Evolutionary conservation across 1,140 invertebrate genomes (phyloP).

Genomic region (Zelostemma sp.): DNA sequence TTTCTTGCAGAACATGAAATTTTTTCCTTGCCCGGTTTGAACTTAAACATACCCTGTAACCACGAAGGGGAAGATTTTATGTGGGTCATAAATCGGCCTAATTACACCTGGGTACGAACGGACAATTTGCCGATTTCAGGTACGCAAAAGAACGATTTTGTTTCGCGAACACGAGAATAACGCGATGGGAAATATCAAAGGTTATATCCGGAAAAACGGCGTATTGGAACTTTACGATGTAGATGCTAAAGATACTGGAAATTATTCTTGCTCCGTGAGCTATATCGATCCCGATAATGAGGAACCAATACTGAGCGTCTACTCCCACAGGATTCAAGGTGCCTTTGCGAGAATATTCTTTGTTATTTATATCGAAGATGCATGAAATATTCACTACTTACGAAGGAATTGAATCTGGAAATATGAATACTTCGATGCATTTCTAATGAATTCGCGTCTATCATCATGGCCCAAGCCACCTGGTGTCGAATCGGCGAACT

Average conservation of each 20-base stretch:
- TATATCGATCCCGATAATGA: constrained; percentile 61
- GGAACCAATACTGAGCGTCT: constrained; percentile 50
- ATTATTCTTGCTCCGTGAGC: constrained; percentile 59
- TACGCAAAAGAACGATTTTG: no score
- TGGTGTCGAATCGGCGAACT: no score
- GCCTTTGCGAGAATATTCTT: constrained; percentile 23
- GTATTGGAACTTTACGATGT: constrained; percentile 55
- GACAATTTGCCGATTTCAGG: constrained; percentile 52
- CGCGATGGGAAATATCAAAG: no score
- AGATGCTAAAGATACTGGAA: constrained; percentile 55
- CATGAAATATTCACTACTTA: constrained; percentile 4
- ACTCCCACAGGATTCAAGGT: constrained; percentile 55
- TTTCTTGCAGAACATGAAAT: constrained; percentile 51
- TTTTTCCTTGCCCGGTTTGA: constrained; percentile 53
- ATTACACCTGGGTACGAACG: constrained; percentile 56
- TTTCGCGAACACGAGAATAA: no score
- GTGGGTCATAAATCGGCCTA: constrained; percentile 53
- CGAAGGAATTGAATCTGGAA: neutral
- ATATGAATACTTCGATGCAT: no score
- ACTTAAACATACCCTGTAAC: constrained; percentile 57
- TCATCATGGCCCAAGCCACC: no score
- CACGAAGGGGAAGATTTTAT: constrained; percentile 50
- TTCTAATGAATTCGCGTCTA: no score
- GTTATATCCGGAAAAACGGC: constrained; percentile 53
- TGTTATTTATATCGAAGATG: constrained; percentile 7